Evolutionary conservation across 2,113 vertebrate genomes (phyloP), one percentile per base, ranked within the genome.

Genomic region (Misgurnus anguillicaudatus): DNA sequence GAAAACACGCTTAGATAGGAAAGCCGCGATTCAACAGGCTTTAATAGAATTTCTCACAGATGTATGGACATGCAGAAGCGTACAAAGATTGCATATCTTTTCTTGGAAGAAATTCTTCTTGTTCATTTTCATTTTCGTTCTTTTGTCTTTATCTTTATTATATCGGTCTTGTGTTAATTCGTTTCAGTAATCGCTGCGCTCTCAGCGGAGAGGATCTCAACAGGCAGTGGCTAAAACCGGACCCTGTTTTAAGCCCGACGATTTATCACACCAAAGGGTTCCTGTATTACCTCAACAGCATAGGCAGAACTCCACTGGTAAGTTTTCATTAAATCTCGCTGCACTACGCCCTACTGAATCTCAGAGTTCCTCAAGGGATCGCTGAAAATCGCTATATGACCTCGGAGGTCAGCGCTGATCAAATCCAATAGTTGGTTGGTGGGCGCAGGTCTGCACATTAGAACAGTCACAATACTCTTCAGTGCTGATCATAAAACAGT

Each of bases 261-360:
- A 92, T 98, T 85, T 98, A 95, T 89, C 96, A 98, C 0, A 8
- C 93, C 75, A 98, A 98, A 74, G 96, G 96, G 4, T 89, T 98
- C 41, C 94, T 98, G 36, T 91, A 92, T 82, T 95, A 95, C 85
- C 91, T 98, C 80, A 76, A 83, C 86, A 95, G 92, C 81, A 83
- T 92, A 9, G 93, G 92, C 36, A 90, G 89, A 14, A 87, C 91
- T 7, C 96, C 96, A 0, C 78, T 92, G 94, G 96, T 98, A 80
- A 95, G 94, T 76, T 74, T 74, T 61, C 73, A 76, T 76, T 76
- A 76, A 31, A 76, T 63, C 24, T 38, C 24, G 6, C 60, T 53
- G 73, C 24, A 63, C 57, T 62, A 39, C 63, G 72, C 51, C 60
- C 47, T 21, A 21, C 38, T 64, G 60, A 53, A 38, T 76, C 73